phyloP scores from a whole-genome alignment of 2,888 invertebrate genomes.

The Zygogramma bicolorata region DNA sequence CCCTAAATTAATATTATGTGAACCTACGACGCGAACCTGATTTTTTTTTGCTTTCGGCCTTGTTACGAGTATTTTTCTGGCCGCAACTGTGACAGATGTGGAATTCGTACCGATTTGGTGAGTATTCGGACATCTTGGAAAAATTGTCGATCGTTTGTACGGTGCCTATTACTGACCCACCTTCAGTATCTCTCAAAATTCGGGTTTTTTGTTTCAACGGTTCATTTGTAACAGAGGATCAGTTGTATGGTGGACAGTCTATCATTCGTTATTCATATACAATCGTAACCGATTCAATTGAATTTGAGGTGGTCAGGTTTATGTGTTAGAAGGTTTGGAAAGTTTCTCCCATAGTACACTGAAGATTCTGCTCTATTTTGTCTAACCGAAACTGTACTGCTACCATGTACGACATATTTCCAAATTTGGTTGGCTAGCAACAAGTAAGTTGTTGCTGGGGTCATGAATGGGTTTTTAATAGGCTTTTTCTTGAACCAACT shows the following conservation, averaged over 20 bases:
- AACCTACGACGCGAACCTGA: constrained; percentile 11
- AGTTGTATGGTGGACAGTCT: not conserved
- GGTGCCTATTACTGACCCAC: constrained; percentile 30
- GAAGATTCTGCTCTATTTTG: no score
- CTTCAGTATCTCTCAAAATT: constrained; percentile 11
- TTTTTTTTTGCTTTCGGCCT: constrained; percentile 28
- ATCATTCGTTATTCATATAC: not conserved
- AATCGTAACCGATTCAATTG: not conserved
- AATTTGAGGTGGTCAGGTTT: constrained; percentile 6
- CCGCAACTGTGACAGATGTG: constrained; percentile 31
- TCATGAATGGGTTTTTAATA: no score
- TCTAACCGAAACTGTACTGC: no score
- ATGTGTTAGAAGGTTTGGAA: not conserved
- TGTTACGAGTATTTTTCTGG: constrained; percentile 20
- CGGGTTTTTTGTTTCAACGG: not conserved
- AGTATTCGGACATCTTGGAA: constrained; percentile 43
- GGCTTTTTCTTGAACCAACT: no score
- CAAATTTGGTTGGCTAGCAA: no score
- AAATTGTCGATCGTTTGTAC: constrained; percentile 14
- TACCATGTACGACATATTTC: not conserved
- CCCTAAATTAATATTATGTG: constrained; percentile 43
- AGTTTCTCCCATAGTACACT: no score
- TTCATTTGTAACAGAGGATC: not conserved
- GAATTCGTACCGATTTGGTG: constrained; percentile 42
- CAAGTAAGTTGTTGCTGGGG: no score